A percentile compares a stretch with the other conserved stretches of the same genome.
Conservation (phyloP, 53 echinoderm and acorn worm genomes). For the Astropecten irregularis region DNA sequence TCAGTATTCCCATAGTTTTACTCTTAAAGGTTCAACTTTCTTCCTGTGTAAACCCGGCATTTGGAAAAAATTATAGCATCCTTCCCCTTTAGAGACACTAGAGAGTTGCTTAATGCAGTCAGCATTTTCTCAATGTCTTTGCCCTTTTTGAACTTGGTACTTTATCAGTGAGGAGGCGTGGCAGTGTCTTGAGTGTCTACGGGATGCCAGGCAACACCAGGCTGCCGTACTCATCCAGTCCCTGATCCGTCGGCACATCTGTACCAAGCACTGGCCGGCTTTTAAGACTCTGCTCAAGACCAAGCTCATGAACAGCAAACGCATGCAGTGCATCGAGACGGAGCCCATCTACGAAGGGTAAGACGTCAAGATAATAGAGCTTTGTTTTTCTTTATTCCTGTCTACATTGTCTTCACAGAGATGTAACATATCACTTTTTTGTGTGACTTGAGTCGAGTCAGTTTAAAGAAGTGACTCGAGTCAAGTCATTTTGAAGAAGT, state of each 20-base stretch:
- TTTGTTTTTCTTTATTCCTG: neutral
- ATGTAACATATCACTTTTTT: too few relatives aligned
- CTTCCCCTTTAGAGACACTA: too few relatives aligned
- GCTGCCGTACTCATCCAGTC: slow-evolving; percentile 83
- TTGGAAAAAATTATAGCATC: too few relatives aligned
- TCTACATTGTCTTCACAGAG: neutral
- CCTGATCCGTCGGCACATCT: slow-evolving; percentile 78
- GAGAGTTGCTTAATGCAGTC: too few relatives aligned
- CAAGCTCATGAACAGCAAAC: slow-evolving; percentile 58
- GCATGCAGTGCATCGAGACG: slow-evolving; percentile 61
- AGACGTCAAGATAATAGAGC: neutral
- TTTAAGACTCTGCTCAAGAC: slow-evolving; percentile 44
- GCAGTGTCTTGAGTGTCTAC: slow-evolving; percentile 77
- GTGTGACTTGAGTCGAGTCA: too few relatives aligned
- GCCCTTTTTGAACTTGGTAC: too few relatives aligned
- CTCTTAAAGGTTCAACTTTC: too few relatives aligned
- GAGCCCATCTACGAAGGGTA: slow-evolving; percentile 97
- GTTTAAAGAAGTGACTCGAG: too few relatives aligned
- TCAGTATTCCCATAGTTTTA: neutral
- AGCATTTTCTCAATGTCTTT: too few relatives aligned
- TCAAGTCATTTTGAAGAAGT: too few relatives aligned
- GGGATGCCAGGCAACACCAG: slow-evolving; percentile 66
- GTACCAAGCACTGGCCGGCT: slow-evolving; percentile 82
- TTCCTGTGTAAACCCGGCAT: too few relatives aligned
- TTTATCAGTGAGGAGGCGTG: slow-evolving; percentile 84